Base-by-base conservation (phyloP, 2,113 vertebrate species). In the Bos indicus region DNA sequence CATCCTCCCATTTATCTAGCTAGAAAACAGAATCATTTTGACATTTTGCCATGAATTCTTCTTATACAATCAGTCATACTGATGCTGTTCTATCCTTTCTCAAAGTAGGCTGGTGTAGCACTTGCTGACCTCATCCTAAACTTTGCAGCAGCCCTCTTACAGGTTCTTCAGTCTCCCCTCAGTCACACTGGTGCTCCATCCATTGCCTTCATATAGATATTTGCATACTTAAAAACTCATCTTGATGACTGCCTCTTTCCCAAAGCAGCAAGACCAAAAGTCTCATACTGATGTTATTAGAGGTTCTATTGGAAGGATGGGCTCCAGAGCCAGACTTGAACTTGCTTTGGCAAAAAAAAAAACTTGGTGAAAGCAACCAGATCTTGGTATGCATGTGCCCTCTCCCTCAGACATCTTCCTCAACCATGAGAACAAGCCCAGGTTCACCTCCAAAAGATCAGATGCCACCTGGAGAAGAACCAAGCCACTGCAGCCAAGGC, bases 261-360 rank as follows among this genome's bases (percentile, higher is more conserved):
- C 88, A 10, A 13, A 77, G 5, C 14, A 48, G 64, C 6, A 64
- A 89, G 60, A 86, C 33, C 48, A 64, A 89, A 81, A 89, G 23
- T 25, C 71, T 93, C 40, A 43, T 25, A 23, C 9, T 2, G 62
- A 92, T 67, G 9, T 14, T 62, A 51, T n/a, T 83, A 57, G 82
- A 94, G 19, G 25, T 88, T 64, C 62, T 14, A 57, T 30, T 40
- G 21, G 89, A 96, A 88, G 4, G 10, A 48, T 51, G 51, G 14
- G 28, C 67, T 88, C 26, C 30, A 46, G 56, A 97, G 56, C 40
- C 60, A 86, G 48, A 46, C 36, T 19, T 62, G 56, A 71, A 71
- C 48, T 74, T 97, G 54, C 56, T 94, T 78, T 94, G 67, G 52
- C 12, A 33, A 43, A 96, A 96, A 96, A 96, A 90, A 13, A 64